Evolutionary conservation across 2,797 vertebrate genomes (phyloP).

Genomic region (Sebastes jordani): DNA sequence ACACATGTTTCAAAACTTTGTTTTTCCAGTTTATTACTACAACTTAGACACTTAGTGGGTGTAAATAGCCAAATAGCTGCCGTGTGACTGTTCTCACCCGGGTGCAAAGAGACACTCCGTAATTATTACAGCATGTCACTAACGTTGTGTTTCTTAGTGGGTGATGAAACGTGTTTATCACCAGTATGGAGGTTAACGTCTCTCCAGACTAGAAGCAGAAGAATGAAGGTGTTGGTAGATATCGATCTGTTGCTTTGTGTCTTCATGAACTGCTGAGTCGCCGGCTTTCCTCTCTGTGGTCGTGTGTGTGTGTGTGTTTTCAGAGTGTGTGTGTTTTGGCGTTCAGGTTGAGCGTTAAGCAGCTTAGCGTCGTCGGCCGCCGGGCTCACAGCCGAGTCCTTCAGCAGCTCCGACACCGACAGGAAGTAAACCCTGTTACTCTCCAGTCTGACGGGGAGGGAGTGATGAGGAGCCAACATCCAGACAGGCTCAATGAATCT

Average conservation of each 20-base stretch:
- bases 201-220: too few relatives aligned
- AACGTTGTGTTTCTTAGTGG: too few relatives aligned
- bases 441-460: background rate
- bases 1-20: too few relatives aligned
- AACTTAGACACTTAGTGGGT: too few relatives aligned
- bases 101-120: too few relatives aligned
- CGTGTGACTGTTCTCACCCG: too few relatives aligned
- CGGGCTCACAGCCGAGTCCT: background rate
- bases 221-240: too few relatives aligned
- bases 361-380: slow-evolving; percentile 15
- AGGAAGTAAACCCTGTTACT: slow-evolving; percentile 21
- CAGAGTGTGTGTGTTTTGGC: background rate
- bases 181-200: too few relatives aligned
- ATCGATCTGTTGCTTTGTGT: background rate
- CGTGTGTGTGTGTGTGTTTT: background rate
- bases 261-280: background rate
- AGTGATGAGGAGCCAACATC: background rate
- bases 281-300: background rate
- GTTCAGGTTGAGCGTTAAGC: slow-evolving; percentile 3
- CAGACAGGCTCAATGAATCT: slow-evolving; percentile 9
- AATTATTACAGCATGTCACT: too few relatives aligned
- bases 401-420: slow-evolving; percentile 4
- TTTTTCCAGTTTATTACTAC: too few relatives aligned
- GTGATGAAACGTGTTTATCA: too few relatives aligned
- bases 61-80: too few relatives aligned